Conservation (phyloP, 2,113 vertebrate genomes). For the Sapajus apella region DNA sequence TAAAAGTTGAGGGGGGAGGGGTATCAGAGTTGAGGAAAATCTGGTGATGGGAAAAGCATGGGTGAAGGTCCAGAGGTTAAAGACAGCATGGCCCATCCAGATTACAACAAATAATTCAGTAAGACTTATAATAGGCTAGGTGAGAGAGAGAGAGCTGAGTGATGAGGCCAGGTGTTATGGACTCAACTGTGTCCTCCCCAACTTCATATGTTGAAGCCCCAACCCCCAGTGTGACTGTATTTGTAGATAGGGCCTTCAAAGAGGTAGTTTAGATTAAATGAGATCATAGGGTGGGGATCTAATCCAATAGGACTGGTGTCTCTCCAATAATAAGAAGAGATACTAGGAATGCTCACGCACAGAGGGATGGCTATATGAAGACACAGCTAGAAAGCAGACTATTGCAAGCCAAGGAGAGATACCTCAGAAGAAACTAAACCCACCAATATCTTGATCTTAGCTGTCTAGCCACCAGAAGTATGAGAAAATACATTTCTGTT, state of each 20-base stretch:
- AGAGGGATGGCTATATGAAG: neutral
- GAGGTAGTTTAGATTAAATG: neutral
- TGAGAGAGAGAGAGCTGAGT: neutral
- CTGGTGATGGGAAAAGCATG: neutral
- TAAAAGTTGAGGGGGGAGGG: neutral
- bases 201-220: neutral
- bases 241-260: neutral
- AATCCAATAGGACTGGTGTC: neutral
- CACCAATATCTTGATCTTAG: neutral
- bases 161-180: neutral
- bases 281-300: neutral
- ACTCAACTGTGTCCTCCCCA: neutral
- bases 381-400: neutral
- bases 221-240: neutral
- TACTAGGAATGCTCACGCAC: neutral
- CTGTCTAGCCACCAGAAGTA: neutral
- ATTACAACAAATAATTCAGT: neutral
- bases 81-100: neutral
- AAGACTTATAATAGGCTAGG: neutral
- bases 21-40: neutral
- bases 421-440: constrained; percentile 6
- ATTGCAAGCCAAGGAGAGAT: neutral
- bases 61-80: neutral
- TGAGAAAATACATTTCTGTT: constrained; percentile 23
- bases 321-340: neutral